Base-by-base conservation (phyloP, 2,797 vertebrate genomes). In the Artibeus lituratus region DNA sequence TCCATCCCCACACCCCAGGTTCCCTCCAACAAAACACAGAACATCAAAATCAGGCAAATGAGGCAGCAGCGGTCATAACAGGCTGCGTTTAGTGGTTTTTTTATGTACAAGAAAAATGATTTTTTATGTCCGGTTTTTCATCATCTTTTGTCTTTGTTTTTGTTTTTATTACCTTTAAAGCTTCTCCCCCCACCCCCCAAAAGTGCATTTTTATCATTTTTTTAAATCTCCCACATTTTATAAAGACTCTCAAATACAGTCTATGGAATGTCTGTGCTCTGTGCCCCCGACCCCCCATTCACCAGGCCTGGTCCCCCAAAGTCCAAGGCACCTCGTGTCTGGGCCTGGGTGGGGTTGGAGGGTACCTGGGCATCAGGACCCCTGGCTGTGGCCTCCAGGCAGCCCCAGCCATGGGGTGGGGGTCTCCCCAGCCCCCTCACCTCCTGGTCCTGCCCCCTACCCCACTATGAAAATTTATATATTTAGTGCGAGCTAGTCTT, bases 181-280 rank as follows among this genome's bases (percentile, higher is more conserved):
- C 97, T 94, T 97, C 87, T 96, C 96, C 97, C 96, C 97, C 96
- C 96, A 59, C 97, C 98, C 98, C 97, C 97, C 24, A 96, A 98
- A 98, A 98, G 98, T 98, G 98, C 98, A 98, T 98, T 98, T 98
- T 96, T 97, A 97, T 97, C 97, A 93, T 95, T 92, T 93, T 91
- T 97, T 91, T 62, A 9, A 80, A 97, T 97, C 97, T 98, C 97
- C 97, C 98, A 96, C 97, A 89, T 85, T 92, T 97, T 98, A 98
- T 98, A 98, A 98, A 98, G 97, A 96, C 97, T 98, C 98, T 98
- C 98, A 96, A 89, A 91, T 97, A 98, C 97, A 98, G 98, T 98
- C 97, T 97, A 95, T 98, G 98, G 98, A 98, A 98, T 98, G 98
- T 98, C 97, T 98, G 98, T 98, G 98, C 98, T 98, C 94, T 91